Evolutionary conservation across 2,888 invertebrate genomes (phyloP), one percentile per base, ranked within the genome.

Genomic region (Oasisia sp.): DNA sequence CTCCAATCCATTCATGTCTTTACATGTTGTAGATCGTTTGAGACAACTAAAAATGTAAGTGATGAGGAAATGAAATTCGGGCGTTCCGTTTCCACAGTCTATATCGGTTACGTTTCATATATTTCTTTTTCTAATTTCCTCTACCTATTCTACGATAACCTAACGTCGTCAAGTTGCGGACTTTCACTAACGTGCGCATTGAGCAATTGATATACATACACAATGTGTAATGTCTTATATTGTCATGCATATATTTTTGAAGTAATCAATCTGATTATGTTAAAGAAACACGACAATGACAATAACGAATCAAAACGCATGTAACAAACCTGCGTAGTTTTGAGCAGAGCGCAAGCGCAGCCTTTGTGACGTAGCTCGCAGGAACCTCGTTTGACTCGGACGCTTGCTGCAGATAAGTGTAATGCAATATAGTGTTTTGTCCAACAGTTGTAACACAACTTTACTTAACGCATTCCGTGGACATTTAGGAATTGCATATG

Each of bases 301-400:
- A 74, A 27, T 74, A 74, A 74, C 74, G 4, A 74, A 74, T 74
- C 74, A 19, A 19, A 74, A n/a, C n/a, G 19, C 27, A 7, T 74
- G 27, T 74, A 27, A 74, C 74, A 19, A 74, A 74, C 11, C 94
- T 91, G 90, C 95, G 94, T 8, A 96, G 94, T 45, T 94, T 94
- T 27, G 94, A 91, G 92, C 96, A 96, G 89, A 96, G 94, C 11
- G 94, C 93, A 9, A 96, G 92, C 8, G 96, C 95, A 0, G 95
- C 96, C 91, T 94, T 94, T 0, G 96, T 95, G 19, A 96, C 94
- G 91, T 94, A 94, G 7, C 93, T 92, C 19, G 94, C 94, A 0
- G 96, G 95, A 11, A 95, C 95, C 0, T 95, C 94, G n/a, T 95
- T 93, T n/a, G 95, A 94, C 58, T 95, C 95, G 90, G 95, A 94